Evolutionary conservation across 2,888 invertebrate species (phyloP).

Genomic region (Pachydiplax longipennis): DNA sequence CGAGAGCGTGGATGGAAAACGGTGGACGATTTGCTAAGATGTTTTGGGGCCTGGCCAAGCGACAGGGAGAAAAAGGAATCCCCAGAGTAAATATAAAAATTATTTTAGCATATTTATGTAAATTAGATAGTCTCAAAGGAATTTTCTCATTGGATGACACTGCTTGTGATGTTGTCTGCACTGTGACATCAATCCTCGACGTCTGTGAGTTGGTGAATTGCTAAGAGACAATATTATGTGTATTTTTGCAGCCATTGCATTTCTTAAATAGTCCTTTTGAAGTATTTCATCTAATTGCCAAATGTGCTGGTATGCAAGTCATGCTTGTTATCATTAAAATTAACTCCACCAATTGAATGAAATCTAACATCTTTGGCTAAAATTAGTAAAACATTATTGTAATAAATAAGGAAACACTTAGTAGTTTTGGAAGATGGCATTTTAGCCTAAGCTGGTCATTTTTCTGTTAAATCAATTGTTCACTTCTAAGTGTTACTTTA

Average conservation of each 20-base stretch:
- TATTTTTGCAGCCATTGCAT: neutral
- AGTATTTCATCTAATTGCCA: neutral
- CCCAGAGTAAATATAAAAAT: neutral
- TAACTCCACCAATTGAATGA: no score
- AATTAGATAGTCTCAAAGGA: neutral
- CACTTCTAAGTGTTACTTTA: no score
- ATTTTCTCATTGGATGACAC: neutral
- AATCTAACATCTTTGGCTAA: no score
- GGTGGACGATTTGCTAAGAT: slow-evolving; percentile 25
- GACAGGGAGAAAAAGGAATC: slow-evolving; percentile 10
- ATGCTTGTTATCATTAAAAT: no score
- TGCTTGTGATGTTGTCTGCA: neutral
- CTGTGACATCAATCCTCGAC: neutral
- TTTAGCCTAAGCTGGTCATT: no score
- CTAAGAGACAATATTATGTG: slow-evolving; percentile 20
- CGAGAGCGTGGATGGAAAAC: slow-evolving; percentile 27
- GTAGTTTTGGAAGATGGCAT: no score
- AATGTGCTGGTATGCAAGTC: no score
- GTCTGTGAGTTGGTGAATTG: neutral
- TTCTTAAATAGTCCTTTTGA: neutral
- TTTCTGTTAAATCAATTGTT: no score
- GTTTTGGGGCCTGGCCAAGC: slow-evolving; percentile 24
- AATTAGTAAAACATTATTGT: no score
- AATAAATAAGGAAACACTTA: no score
- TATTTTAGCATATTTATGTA: neutral